A percentile compares a stretch with the other conserved stretches of the same genome.
These are phyloP conservation scores for Linurgus olivaceus DNA, from an alignment of 2,797 vertebrate species.

Conservation along the genomic window DNA sequence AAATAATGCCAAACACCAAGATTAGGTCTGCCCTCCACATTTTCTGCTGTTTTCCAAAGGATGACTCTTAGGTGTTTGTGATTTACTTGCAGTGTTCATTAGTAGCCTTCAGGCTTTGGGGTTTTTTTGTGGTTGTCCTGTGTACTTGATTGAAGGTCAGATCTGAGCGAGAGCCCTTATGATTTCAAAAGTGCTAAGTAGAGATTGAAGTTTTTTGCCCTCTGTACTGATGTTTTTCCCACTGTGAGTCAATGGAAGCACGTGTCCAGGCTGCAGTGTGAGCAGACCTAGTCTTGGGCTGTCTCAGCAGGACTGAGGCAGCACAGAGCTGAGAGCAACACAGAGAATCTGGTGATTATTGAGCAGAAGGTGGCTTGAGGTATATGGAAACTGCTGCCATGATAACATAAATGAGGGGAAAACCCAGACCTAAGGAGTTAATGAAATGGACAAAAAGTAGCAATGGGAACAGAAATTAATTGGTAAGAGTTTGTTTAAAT, in stretches of 20 bases:
- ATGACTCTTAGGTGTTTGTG: not conserved
- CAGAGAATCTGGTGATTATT: not conserved
- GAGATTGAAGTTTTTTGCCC: not conserved
- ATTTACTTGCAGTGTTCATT: not conserved
- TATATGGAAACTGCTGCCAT: not conserved
- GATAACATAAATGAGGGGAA: not conserved
- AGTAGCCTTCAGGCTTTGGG: not conserved
- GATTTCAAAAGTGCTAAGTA: not conserved
- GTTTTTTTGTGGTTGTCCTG: not conserved
- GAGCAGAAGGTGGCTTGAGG: not conserved
- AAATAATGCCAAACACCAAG: not conserved
- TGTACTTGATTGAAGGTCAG: constrained; percentile 2
- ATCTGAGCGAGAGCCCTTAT: not conserved
- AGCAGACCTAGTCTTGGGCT: not conserved
- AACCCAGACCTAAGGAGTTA: not conserved
- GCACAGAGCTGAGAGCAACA: not conserved
- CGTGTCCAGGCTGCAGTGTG: not conserved
- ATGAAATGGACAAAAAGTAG: not conserved
- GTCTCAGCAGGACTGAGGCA: not conserved
- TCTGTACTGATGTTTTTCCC: not conserved
- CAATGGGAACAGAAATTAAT: not conserved
- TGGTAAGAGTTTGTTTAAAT: not conserved
- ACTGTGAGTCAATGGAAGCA: not conserved
- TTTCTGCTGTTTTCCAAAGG: not conserved
- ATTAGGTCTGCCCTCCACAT: not conserved